Evolutionary conservation across 2,888 invertebrate species (phyloP).

Genomic region (Arge pagana): DNA sequence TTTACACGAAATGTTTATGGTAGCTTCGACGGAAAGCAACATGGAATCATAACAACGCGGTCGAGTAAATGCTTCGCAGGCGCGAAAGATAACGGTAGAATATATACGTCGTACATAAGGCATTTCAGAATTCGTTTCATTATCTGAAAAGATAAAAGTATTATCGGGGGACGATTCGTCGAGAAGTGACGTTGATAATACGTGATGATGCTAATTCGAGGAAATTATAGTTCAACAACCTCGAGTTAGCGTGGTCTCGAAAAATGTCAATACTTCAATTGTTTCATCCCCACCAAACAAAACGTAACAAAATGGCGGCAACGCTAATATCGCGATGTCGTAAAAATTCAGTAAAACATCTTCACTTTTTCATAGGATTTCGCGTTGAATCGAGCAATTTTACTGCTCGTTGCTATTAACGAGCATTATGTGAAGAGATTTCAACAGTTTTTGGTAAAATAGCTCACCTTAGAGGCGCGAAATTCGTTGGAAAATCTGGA

Average conservation of each 20-base stretch:
- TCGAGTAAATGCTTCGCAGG: no score
- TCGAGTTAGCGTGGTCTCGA: slow-evolving; percentile 14
- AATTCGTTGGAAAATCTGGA: slow-evolving; percentile 34
- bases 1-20: no score
- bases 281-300: slow-evolving; percentile 34
- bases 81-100: no score
- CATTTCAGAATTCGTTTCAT: no score
- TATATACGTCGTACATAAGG: no score
- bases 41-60: no score
- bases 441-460: not conserved
- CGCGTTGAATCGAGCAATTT: not conserved
- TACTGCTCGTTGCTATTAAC: not conserved
- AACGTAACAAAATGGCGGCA: slow-evolving; percentile 44
- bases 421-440: not conserved
- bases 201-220: no score
- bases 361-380: slow-evolving; percentile 11
- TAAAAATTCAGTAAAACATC: slow-evolving; percentile 22
- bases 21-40: no score
- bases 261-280: slow-evolving; percentile 20
- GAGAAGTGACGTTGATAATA: no score
- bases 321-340: slow-evolving; percentile 29
- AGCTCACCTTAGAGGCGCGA: slow-evolving; percentile 11
- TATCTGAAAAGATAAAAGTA: no score
- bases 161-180: no score
- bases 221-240: slow-evolving; percentile 17